Base-by-base conservation (phyloP, 2,113 vertebrate genomes). In the Phasianus colchicus region DNA sequence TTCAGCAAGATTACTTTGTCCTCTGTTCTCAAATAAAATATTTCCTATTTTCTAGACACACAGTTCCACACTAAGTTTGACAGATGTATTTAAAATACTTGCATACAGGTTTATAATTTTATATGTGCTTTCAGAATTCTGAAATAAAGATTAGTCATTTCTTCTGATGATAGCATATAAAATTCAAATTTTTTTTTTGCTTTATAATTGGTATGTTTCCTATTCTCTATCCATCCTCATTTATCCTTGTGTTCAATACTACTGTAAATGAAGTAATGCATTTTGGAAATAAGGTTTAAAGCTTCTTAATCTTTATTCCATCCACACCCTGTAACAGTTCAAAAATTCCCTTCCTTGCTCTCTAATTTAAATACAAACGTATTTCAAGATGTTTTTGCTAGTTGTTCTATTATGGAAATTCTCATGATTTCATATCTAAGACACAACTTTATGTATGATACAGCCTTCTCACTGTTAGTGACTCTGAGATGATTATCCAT, bases 71-170 rank as follows among this genome's bases (percentile, higher is more conserved):
- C 50, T 61, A 71, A 70, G 2, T 45, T 43, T 63, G 71, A 91
- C 61, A 88, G 76, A 78, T 43, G 71, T 70, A 78, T 88, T 91
- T 93, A 78, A 95, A 91, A 91, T 50, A 48, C 48, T 88, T 91
- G 61, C 84, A 91, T 74, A 78, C 4, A 14, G 48, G 74, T 85
- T 52, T 82, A 66, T 82, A 60, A 86, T 78, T 91, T 88, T 78
- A 93, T 61, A 82, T 55, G 71, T 82, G 54, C 55, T 60, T 73
- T 85, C 52, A 50, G 32, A 63, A 70, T 65, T 82, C 80, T 88
- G 80, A 71, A 50, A 82, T 70, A 70, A 93, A 88, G 80, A 91
- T 88, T 65, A 90, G 70, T 88, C 76, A 93, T 91, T 82, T 91
- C 60, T 69, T 50, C 34, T 82, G 71, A 90, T 52, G 84, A 34